phyloP scores from a whole-genome alignment of 2,113 vertebrate species.

The Crotalus tigris region DNA sequence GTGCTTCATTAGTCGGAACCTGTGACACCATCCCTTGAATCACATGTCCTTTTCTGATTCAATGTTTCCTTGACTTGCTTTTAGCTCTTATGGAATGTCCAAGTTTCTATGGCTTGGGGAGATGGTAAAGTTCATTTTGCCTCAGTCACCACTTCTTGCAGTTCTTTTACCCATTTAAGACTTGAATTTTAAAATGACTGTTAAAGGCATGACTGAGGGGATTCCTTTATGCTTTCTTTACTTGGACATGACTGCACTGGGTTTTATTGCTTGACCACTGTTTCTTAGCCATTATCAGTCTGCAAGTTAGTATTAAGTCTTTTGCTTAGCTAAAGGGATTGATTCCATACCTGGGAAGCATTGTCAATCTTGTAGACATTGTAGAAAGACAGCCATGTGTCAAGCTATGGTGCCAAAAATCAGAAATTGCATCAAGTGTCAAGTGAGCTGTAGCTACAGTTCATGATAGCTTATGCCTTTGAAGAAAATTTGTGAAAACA shows the following conservation, averaged over 20 bases:
- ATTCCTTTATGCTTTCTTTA: neutral
- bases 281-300: neutral
- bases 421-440: neutral
- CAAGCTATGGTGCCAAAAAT: neutral
- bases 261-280: neutral
- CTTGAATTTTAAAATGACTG: neutral
- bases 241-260: neutral
- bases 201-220: neutral
- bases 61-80: neutral
- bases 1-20: no score
- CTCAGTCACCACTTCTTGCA: neutral
- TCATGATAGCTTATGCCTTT: neutral
- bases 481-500: neutral
- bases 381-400: neutral
- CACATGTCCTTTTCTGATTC: neutral
- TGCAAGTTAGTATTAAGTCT: neutral
- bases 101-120: neutral
- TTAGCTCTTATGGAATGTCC: neutral
- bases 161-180: neutral
- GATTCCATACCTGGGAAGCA: neutral
- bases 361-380: neutral
- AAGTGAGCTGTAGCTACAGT: neutral
- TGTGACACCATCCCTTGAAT: no score
- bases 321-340: neutral
- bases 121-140: neutral